These are phyloP conservation scores for Notodromas monacha DNA, from an alignment of 2,888 invertebrate genomes.

Conservation along the genomic window DNA sequence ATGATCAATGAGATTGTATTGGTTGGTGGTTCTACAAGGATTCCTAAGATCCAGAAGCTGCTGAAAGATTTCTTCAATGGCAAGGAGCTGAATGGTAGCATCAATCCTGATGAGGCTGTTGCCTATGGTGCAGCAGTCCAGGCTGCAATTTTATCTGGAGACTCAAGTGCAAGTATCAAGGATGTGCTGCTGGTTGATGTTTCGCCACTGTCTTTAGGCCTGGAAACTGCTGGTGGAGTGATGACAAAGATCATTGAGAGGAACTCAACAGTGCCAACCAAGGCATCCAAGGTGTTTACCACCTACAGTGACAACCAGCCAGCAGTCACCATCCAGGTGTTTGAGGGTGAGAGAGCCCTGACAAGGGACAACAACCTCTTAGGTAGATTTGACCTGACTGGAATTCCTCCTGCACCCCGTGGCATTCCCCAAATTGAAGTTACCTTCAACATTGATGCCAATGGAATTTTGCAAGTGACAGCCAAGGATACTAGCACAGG, in stretches of 20 bases:
- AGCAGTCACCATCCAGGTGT: not conserved
- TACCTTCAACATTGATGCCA: too few relatives aligned
- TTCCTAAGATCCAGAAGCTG: conserved; percentile 30
- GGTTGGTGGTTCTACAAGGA: conserved; percentile 33
- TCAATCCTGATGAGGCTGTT: conserved; percentile 36
- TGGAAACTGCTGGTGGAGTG: conserved; percentile 24
- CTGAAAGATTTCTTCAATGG: conserved; percentile 22
- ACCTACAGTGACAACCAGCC: too few relatives aligned
- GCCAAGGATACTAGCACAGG: not conserved
- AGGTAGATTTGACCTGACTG: conserved; percentile 1
- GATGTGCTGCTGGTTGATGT: conserved; percentile 31
- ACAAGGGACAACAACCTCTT: conserved; percentile 1
- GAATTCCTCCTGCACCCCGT: not conserved
- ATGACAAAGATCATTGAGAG: not conserved
- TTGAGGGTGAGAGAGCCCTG: not conserved
- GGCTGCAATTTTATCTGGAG: conserved; percentile 13
- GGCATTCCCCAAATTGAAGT: too few relatives aligned
- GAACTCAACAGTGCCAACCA: not conserved
- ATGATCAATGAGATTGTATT: conserved; percentile 24
- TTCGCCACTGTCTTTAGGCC: conserved; percentile 29
- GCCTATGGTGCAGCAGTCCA: conserved; percentile 33
- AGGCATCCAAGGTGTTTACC: not conserved
- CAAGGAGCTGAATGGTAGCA: conserved; percentile 30
- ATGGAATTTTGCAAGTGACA: not conserved
- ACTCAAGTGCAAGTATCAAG: too few relatives aligned